Percentiles rank a stretch among this genome's conserved stretches.
These are phyloP conservation scores for Coreius guichenoti DNA, from an alignment of 2,797 vertebrate species.

Conservation along the genomic window DNA sequence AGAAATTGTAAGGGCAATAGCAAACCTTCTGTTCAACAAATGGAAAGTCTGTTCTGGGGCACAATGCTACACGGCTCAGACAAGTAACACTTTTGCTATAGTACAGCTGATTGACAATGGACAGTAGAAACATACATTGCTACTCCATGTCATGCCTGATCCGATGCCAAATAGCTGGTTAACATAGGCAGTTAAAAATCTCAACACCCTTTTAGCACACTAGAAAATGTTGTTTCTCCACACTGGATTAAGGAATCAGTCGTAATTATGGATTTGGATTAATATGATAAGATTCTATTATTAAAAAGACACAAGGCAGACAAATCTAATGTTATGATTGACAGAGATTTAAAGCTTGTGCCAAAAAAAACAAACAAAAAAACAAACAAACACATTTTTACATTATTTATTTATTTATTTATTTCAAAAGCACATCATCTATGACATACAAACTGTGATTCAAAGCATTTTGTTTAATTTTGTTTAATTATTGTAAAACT, in stretches of 20 bases:
- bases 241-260: background rate
- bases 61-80: background rate
- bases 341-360: background rate
- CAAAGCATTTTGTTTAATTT: background rate
- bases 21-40: background rate
- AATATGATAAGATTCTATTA: background rate
- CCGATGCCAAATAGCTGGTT: background rate
- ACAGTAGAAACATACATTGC: background rate
- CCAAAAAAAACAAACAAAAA: background rate
- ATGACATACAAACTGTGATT: background rate
- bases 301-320: background rate
- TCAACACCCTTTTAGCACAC: background rate
- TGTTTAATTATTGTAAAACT: background rate
- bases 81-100: background rate
- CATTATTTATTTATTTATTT: background rate
- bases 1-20: background rate
- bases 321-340: background rate
- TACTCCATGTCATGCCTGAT: slow-evolving; percentile 13
- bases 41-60: background rate
- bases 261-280: slow-evolving; percentile 6
- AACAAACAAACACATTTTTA: background rate
- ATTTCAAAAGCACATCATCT: background rate
- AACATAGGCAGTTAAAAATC: slow-evolving; percentile 24
- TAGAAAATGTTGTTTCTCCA: slow-evolving; percentile 1
- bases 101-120: background rate